Conservation (phyloP, 2,113 vertebrate genomes). For the Callipepla californica region DNA sequence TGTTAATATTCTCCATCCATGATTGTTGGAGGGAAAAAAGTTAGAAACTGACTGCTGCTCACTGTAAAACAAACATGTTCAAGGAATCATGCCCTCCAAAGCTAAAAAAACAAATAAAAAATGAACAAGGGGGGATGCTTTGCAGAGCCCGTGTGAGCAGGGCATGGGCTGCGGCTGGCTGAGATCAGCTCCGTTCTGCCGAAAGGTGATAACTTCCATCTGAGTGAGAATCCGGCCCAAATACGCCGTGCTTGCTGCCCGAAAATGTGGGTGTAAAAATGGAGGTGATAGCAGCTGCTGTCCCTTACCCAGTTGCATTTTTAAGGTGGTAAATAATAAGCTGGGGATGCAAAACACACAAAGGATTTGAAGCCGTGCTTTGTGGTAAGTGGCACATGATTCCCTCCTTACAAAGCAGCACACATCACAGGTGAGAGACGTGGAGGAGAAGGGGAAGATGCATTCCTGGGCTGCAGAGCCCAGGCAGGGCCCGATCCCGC, state of each 20-base stretch:
- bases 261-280: slow-evolving; percentile 24
- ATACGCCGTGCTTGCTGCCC: background rate
- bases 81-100: slow-evolving; percentile 57
- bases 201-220: slow-evolving; percentile 55
- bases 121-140: slow-evolving; percentile 36
- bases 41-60: slow-evolving; percentile 11
- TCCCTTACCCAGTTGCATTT: background rate
- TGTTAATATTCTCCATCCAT: slow-evolving; percentile 34
- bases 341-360: background rate
- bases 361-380: slow-evolving; percentile 19
- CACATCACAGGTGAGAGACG: background rate
- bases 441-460: background rate
- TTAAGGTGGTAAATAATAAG: background rate
- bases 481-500: slow-evolving; percentile 1
- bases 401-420: background rate
- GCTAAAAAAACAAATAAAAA: slow-evolving; percentile 48
- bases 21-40: background rate
- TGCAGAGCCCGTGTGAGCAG: background rate
- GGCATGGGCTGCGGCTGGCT: background rate
- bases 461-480: background rate
- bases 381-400: background rate
- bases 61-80: slow-evolving; percentile 53
- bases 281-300: background rate
- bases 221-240: slow-evolving; percentile 21
- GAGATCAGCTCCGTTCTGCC: background rate